Conservation (phyloP, 2,113 vertebrate species). For the Rhinichthys klamathensis region DNA sequence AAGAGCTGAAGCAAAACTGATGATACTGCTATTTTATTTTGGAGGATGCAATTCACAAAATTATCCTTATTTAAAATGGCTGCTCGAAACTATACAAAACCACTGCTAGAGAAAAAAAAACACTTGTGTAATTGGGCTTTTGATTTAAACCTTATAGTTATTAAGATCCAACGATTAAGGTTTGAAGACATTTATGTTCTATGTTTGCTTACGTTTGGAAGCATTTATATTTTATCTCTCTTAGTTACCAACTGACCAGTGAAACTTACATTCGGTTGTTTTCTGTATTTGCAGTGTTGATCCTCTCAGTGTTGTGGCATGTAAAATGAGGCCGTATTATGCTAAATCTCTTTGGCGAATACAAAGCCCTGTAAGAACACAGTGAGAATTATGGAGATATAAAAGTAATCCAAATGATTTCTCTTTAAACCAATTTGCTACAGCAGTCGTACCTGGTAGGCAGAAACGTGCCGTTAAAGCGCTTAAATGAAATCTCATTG, state of each 20-base stretch:
- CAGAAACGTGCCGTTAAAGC: slow-evolving; percentile 38
- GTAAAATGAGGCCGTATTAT: slow-evolving; percentile 29
- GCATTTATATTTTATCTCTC: background rate
- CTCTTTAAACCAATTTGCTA: slow-evolving; percentile 55
- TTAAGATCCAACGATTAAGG: background rate
- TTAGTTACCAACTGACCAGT: slow-evolving; percentile 4
- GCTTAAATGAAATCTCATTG: slow-evolving; percentile 44
- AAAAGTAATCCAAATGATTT: slow-evolving; percentile 49
- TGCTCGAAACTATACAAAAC: background rate
- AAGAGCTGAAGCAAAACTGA: slow-evolving; percentile 13
- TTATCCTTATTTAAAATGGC: background rate
- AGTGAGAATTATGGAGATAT: slow-evolving; percentile 31
- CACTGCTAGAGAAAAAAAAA: background rate
- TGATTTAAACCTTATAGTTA: background rate
- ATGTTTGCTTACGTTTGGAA: background rate
- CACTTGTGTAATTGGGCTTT: background rate
- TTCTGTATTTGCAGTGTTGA: slow-evolving; percentile 24
- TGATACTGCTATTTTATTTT: background rate
- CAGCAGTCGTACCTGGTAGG: slow-evolving; percentile 49
- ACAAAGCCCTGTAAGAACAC: slow-evolving; percentile 37
- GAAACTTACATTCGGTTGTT: slow-evolving; percentile 33
- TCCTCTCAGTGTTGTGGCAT: slow-evolving; percentile 33
- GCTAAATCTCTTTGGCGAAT: slow-evolving; percentile 34
- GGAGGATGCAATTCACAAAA: background rate
- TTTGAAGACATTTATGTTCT: background rate